Conservation (phyloP, 2,113 vertebrate genomes). For the Pachycephala philippinensis region DNA sequence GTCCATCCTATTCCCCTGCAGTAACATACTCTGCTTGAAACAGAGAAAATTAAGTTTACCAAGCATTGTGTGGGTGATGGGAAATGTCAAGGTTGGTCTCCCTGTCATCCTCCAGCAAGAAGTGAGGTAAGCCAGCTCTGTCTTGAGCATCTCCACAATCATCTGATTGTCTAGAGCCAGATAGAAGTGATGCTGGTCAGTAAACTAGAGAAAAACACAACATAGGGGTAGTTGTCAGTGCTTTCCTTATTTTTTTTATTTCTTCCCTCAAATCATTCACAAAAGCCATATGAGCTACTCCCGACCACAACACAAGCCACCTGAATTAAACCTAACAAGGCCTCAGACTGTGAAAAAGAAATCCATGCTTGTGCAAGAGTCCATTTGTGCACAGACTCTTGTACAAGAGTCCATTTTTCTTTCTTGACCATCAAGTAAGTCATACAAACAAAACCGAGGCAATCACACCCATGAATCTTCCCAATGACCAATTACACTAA, state of each 20-base stretch:
- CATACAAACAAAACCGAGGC: not conserved
- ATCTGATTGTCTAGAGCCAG: conserved; percentile 97
- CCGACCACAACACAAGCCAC: not conserved
- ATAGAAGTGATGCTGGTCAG: conserved; percentile 98
- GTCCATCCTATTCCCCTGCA: not conserved
- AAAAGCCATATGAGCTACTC: not conserved
- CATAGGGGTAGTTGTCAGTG: not conserved
- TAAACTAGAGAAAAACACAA: conserved; percentile 77
- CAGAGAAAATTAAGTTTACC: conserved; percentile 63
- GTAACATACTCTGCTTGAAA: not conserved
- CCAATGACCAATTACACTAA: not conserved
- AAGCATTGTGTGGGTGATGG: conserved; percentile 93
- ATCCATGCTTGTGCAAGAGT: not conserved
- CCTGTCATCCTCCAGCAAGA: conserved; percentile 98
- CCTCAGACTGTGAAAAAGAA: not conserved
- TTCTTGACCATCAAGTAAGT: not conserved
- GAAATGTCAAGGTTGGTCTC: conserved; percentile 91
- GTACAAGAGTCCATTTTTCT: not conserved
- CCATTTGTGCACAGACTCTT: not conserved
- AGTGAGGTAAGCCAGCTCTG: conserved; percentile 91
- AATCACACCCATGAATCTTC: not conserved
- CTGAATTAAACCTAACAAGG: not conserved
- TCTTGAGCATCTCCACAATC: conserved; percentile 97
- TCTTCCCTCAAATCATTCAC: not conserved
- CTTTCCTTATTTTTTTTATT: not conserved